phyloP scores from a whole-genome alignment of 1,140 invertebrate species.

The Mamestra configurata region DNA sequence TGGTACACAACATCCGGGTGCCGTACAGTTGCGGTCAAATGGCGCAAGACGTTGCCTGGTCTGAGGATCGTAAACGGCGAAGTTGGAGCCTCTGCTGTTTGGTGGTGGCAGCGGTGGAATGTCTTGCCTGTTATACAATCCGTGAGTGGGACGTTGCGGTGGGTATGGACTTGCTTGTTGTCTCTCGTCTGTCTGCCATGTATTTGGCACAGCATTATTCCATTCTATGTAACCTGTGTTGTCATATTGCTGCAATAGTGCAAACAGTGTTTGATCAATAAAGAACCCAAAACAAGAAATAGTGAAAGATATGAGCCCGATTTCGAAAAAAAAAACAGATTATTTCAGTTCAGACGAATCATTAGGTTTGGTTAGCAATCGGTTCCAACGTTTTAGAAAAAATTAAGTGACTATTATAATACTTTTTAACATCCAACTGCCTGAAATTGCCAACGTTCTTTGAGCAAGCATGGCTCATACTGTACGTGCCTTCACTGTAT shows the following conservation, averaged over 20 bases:
- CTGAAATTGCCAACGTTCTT: too few species aligned
- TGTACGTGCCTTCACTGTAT: too few species aligned
- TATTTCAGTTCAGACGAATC: too few species aligned
- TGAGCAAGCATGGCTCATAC: too few species aligned
- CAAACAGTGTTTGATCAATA: background rate
- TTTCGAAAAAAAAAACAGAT: too few species aligned
- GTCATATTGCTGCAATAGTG: conserved; percentile 66
- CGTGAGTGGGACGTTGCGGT: conserved; percentile 53
- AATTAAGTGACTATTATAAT: too few species aligned
- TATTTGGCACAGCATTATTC: conserved; percentile 59
- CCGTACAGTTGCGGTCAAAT: conserved; percentile 89
- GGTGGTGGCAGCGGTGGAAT: conserved; percentile 57
- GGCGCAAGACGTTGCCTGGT: conserved; percentile 88
- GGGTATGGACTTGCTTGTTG: background rate
- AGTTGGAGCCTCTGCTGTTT: conserved; percentile 69
- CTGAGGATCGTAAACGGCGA: conserved; percentile 88
- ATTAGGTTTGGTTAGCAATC: too few species aligned
- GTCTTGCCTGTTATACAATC: conserved; percentile 61
- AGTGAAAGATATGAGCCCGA: too few species aligned
- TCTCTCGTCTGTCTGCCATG: conserved; percentile 17
- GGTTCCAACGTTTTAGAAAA: too few species aligned
- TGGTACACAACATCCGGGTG: conserved; percentile 91
- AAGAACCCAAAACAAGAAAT: too few species aligned
- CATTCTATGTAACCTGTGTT: conserved; percentile 61
- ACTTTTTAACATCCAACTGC: too few species aligned